These are phyloP conservation scores for Galaxea fascicularis DNA, from an alignment of 92 coral and sea anemone species.

Conservation along the genomic window DNA sequence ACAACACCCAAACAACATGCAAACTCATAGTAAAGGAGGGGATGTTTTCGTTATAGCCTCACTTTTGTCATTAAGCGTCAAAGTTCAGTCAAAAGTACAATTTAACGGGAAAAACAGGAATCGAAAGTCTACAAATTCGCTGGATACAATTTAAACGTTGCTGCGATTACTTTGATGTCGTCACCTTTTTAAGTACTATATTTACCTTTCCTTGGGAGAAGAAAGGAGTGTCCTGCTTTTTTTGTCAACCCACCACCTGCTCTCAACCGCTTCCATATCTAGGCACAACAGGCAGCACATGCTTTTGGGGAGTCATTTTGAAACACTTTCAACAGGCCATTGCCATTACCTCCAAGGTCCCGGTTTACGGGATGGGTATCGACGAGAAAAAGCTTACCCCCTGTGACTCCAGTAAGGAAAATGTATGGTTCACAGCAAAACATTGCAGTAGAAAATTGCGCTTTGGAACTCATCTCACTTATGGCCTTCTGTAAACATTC, in stretches of 20 bases:
- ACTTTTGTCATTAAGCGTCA: too few species aligned
- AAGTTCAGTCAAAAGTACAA: too few species aligned
- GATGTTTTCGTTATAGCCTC: too few species aligned
- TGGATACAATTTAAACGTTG: not conserved
- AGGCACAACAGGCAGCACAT: slow-evolving; percentile 27
- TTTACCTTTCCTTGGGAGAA: slow-evolving; percentile 8
- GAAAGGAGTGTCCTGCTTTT: slow-evolving; percentile 29
- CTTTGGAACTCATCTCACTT: not conserved
- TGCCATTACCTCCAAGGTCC: slow-evolving; percentile 46
- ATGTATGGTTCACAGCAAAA: slow-evolving; percentile 49
- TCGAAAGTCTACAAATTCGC: too few species aligned
- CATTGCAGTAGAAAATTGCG: slow-evolving; percentile 13
- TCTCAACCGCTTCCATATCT: slow-evolving; percentile 27
- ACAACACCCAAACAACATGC: too few species aligned
- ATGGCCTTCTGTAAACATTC: slow-evolving; percentile 19
- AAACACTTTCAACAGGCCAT: slow-evolving; percentile 34
- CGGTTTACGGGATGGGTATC: slow-evolving; percentile 39
- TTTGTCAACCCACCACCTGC: slow-evolving; percentile 29
- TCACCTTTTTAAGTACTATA: not conserved
- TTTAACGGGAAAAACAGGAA: too few species aligned
- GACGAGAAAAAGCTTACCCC: slow-evolving; percentile 28
- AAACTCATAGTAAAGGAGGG: too few species aligned
- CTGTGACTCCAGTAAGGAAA: slow-evolving; percentile 27
- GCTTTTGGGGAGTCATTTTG: slow-evolving; percentile 15
- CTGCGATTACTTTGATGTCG: not conserved